phyloP scores from a whole-genome alignment of 1,140 invertebrate genomes.

The Saxidomus purpurata region DNA sequence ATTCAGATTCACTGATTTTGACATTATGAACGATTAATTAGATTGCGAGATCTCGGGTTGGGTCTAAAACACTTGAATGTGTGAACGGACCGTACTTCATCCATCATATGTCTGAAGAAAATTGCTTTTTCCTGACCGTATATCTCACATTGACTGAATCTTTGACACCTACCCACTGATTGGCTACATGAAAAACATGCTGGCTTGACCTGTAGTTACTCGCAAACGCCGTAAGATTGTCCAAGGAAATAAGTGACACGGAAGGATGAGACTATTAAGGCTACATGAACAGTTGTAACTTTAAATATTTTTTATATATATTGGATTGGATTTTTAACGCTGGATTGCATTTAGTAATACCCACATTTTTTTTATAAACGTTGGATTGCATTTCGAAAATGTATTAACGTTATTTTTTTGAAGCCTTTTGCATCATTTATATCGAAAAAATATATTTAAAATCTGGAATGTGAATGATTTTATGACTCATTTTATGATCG shows the following conservation, averaged over 20 bases:
- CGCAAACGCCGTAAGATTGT: neutral
- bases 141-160: slow-evolving; percentile 14
- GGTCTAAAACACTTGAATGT: slow-evolving; percentile 56
- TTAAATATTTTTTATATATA: no score
- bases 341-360: no score
- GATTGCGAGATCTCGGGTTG: slow-evolving; percentile 47
- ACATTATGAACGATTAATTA: slow-evolving; percentile 66
- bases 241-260: neutral
- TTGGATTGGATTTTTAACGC: no score
- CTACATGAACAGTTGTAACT: no score
- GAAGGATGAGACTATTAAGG: neutral
- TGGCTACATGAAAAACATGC: slow-evolving; percentile 39
- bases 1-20: slow-evolving; percentile 64
- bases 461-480: no score
- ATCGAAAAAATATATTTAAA: no score
- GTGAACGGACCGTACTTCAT: slow-evolving; percentile 56
- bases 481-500: no score
- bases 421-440: no score
- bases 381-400: no score
- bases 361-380: no score
- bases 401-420: no score
- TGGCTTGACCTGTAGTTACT: slow-evolving; percentile 26
- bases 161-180: slow-evolving; percentile 28
- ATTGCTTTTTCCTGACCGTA: slow-evolving; percentile 63
- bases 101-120: slow-evolving; percentile 53